Evolutionary conservation across 2,797 vertebrate species (phyloP).

Genomic region (Threskiornis aethiopicus): DNA sequence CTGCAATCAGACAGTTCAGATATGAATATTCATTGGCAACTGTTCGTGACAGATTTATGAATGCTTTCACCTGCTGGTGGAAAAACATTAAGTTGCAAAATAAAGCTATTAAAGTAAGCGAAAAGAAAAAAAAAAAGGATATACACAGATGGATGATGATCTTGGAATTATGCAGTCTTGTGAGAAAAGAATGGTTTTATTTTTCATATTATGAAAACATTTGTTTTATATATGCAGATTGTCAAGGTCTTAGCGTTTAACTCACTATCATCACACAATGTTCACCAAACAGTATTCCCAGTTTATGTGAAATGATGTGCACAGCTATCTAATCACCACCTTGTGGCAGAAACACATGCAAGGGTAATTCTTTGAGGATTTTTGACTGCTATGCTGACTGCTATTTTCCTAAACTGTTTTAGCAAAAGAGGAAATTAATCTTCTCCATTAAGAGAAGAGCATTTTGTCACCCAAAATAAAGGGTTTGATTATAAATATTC

Average conservation of each 20-base stretch:
- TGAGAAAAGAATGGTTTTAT: slow-evolving; percentile 62
- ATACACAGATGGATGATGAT: slow-evolving; percentile 78
- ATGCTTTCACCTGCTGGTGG: slow-evolving; percentile 83
- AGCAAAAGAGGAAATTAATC: slow-evolving; percentile 17
- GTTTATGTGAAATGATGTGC: neutral
- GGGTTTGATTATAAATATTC: slow-evolving; percentile 21
- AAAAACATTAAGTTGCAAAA: slow-evolving; percentile 80
- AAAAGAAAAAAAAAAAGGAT: slow-evolving; percentile 71
- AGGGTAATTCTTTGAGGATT: slow-evolving; percentile 6
- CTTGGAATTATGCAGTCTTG: slow-evolving; percentile 70
- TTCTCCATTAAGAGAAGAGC: neutral
- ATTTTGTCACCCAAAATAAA: neutral
- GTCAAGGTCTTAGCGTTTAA: slow-evolving; percentile 62
- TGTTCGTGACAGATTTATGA: slow-evolving; percentile 85
- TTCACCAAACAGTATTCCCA: neutral
- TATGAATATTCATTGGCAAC: slow-evolving; percentile 88
- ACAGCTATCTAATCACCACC: slow-evolving; percentile 42
- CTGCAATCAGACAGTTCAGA: slow-evolving; percentile 77
- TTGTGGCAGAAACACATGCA: slow-evolving; percentile 12
- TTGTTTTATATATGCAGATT: slow-evolving; percentile 67
- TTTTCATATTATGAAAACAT: slow-evolving; percentile 74
- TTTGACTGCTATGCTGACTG: neutral
- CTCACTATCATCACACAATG: neutral
- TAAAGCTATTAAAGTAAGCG: slow-evolving; percentile 80
- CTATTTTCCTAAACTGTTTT: neutral